Base-by-base conservation (phyloP, 2,888 invertebrate genomes). In the Aphelenchoides bicaudatus region DNA sequence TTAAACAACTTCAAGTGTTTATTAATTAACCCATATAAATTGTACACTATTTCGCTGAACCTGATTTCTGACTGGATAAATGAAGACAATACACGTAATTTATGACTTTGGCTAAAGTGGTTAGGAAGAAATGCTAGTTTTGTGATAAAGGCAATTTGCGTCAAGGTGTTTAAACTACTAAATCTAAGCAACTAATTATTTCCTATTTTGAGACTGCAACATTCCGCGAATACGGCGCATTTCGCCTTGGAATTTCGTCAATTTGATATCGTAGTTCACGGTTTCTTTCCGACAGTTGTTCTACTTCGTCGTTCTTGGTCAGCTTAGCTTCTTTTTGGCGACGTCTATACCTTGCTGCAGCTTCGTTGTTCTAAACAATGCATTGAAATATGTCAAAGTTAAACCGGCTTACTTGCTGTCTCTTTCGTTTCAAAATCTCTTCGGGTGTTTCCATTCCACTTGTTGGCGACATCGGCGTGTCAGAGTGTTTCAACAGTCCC, bases 331-430 rank as follows among this genome's bases (percentile, higher is more conserved):
- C 72, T 5, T 67, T 56, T 57, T 74, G 74, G 38, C 74, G 57
- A 38, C 68, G 65, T 1, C 74, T 67, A 52, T 74, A 74, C 10
- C 74, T 59, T 4, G 74, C 74, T 0, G 74, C 74, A 2, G 74
- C 74, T 30, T 70, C 63, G 56, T 74, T 74, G 61, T 74, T 74
- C 73, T 72, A 38, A 50, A 67, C 55, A 27, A 23, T 16, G 13
- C 10, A 3, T 52, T 3, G 21, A 49, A 1, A 13, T 10, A 54
- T n/a, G 19, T 23, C 16, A 23, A 23, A 54, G 19, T 13, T 10
- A n/a, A 2, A 52, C 21, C 23, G 19, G 43, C 43, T 46, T 27
- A 67, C 71, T 61, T 74, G 72, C 38, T 72, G 64, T 16, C 74
- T 51, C 52, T 74, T 74, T 25, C 72, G 49, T 30, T 67, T 56